Evolutionary conservation across 2,888 invertebrate species (phyloP), one percentile per base, ranked within the genome.

Genomic region (Hyposoter didymator): DNA sequence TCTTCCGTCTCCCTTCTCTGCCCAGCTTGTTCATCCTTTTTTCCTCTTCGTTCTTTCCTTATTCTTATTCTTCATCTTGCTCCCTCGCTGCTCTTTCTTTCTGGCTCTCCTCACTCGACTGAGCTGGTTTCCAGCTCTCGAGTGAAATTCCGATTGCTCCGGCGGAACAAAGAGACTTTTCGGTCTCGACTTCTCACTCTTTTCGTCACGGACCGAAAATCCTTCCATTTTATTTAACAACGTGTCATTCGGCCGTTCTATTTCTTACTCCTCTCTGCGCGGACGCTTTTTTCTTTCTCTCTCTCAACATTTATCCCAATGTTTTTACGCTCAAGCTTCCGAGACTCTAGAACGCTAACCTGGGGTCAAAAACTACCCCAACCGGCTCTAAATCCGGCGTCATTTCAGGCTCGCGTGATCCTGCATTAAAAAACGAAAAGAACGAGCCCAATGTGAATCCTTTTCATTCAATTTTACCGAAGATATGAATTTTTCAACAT

Each of bases 161-260:
- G 70, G 75, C 59, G 79, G 79, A 84, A 84, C 84, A 84, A 84
- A 84, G 84, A 75, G 79, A 79, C 43, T 84, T 73, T 75, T 59
- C 43, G 62, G 62, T 62, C 72, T 70, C 69, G 47, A 62, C 70
- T 73, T 74, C 64, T 74, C 72, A 74, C 66, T 74, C 73, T 19
- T 28, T 4, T 22, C n/a, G 12, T n/a, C 12, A 69, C 5, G 32
- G 12, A 55, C 19, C 78, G 6, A 45, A 43, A 66, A 66, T 45
- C 8, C 43, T 55, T 35, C 59, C 52, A 55, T 35, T 78, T 55
- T 52, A 43, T 78, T 22, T 10, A 22, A 19, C 5, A 22, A 19
- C 22, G 19, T 22, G 12, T 45, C 32, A 22, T 70, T 49, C 32
- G 17, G 10, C 12, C 32, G 10, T n/a, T 49, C 28, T 14, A 47